Evolutionary conservation across 2,888 invertebrate genomes (phyloP).

Genomic region (Silvanus unidentatus): DNA sequence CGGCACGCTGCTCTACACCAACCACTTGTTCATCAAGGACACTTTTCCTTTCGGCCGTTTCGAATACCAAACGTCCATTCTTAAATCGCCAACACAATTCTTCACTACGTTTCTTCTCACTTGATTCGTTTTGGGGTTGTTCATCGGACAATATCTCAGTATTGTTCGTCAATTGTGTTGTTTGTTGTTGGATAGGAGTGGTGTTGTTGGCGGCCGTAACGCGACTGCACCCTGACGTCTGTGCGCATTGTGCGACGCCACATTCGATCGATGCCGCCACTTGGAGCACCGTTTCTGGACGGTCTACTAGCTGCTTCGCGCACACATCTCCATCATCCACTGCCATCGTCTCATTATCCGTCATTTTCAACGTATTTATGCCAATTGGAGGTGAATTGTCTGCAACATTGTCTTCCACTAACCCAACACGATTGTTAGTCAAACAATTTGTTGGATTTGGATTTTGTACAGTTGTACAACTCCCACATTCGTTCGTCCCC

Average conservation of each 20-base stretch:
- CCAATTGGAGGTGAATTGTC: too few species aligned
- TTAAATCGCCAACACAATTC: conserved; percentile 27
- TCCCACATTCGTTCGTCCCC: neutral
- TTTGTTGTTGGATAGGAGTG: conserved; percentile 16
- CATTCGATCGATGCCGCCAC: conserved; percentile 37
- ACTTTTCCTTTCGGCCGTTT: conserved; percentile 14
- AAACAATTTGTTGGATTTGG: too few species aligned
- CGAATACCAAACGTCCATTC: conserved; percentile 34
- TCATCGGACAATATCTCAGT: neutral
- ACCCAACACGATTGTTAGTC: neutral
- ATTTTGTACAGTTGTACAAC: too few species aligned
- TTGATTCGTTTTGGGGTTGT: neutral
- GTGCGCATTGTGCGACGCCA: conserved; percentile 37
- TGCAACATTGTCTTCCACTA: neutral
- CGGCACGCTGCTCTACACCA: conserved; percentile 8
- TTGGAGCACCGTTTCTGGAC: conserved; percentile 24
- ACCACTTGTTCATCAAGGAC: conserved; percentile 8
- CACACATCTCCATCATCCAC: conserved; percentile 3
- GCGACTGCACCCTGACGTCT: conserved; percentile 41
- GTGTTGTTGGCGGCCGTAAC: conserved; percentile 36
- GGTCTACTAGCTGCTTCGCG: neutral
- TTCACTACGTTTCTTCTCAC: neutral
- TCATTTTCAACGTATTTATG: neutral
- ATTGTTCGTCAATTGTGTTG: neutral
- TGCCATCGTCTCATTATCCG: neutral